Evolutionary conservation across 2,797 vertebrate species (phyloP).

Genomic region (Cirrhinus mrigala): DNA sequence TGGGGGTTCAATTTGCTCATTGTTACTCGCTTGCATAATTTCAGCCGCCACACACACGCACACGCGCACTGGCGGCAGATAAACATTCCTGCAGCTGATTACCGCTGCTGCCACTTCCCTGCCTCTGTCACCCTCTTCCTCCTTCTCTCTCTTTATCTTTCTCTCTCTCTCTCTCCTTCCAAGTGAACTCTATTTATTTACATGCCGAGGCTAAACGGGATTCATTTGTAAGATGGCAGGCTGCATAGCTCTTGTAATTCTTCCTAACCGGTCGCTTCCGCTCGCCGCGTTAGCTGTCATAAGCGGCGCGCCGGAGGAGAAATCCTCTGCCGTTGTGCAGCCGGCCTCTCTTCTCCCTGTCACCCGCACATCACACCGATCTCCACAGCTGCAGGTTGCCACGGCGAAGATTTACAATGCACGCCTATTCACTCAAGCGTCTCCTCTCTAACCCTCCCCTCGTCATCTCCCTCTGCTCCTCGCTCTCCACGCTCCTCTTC

Average conservation of each 20-base stretch:
- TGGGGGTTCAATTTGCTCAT: slow-evolving; percentile 91
- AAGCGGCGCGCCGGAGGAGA: slow-evolving; percentile 81
- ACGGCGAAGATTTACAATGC: slow-evolving; percentile 94
- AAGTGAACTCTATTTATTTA: slow-evolving; percentile 90
- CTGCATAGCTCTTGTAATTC: slow-evolving; percentile 88
- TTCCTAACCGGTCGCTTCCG: slow-evolving; percentile 87
- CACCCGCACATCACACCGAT: slow-evolving; percentile 89
- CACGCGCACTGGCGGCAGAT: slow-evolving; percentile 10
- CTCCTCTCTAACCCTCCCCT: slow-evolving; percentile 74
- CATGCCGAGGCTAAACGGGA: slow-evolving; percentile 88
- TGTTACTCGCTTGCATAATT: slow-evolving; percentile 96
- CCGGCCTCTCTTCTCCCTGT: slow-evolving; percentile 75
- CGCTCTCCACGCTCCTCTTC: slow-evolving; percentile 48
- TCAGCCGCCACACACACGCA: slow-evolving; percentile 73
- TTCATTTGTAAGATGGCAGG: slow-evolving; percentile 88
- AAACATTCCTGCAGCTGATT: slow-evolving; percentile 74
- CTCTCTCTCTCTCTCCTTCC: slow-evolving; percentile 66
- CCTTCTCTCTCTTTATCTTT: slow-evolving; percentile 70
- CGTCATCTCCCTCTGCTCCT: slow-evolving; percentile 39
- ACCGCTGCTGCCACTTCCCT: slow-evolving; percentile 72
- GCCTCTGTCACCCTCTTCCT: slow-evolving; percentile 71
- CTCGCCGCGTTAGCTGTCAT: slow-evolving; percentile 88
- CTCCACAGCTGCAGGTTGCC: slow-evolving; percentile 89
- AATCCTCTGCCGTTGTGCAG: slow-evolving; percentile 81
- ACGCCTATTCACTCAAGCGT: slow-evolving; percentile 89